Evolutionary conservation across 2,888 invertebrate genomes (phyloP).

Genomic region (Seira sanloemensis): DNA sequence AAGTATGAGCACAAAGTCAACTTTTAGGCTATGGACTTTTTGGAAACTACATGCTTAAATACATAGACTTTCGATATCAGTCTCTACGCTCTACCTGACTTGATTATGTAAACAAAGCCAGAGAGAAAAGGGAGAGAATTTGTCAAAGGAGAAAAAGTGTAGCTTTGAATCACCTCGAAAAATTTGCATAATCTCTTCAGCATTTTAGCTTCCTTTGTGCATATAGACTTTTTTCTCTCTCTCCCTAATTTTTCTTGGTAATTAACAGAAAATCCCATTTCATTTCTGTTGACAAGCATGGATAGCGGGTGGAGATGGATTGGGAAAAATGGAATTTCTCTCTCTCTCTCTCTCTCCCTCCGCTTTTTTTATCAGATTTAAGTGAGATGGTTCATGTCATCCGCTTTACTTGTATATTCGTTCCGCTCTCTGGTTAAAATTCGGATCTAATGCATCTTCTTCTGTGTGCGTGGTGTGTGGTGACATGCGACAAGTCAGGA

Average conservation of each 20-base stretch:
- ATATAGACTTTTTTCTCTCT: not conserved
- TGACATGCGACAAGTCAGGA: constrained; percentile 37
- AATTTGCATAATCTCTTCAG: constrained; percentile 10
- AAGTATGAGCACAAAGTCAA: not conserved
- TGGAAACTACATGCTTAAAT: too few species aligned
- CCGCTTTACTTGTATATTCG: constrained; percentile 1
- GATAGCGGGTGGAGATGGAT: constrained; percentile 1
- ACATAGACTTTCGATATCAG: not conserved
- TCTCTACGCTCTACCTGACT: not conserved
- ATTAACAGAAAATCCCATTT: constrained; percentile 38
- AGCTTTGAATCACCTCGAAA: not conserved
- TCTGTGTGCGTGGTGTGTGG: constrained; percentile 19
- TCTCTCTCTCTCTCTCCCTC: not conserved
- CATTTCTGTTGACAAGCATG: constrained; percentile 48
- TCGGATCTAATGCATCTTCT: constrained; percentile 1
- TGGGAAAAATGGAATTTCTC: constrained; percentile 24
- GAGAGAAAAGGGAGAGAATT: not conserved
- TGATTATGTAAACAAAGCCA: not conserved
- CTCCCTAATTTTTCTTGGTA: constrained; percentile 22
- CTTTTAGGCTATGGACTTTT: too few species aligned
- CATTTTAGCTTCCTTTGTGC: not conserved
- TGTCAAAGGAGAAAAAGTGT: not conserved
- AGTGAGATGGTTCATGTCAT: constrained; percentile 16
- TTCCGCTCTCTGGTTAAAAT: not conserved
- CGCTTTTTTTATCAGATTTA: constrained; percentile 16